Conservation (phyloP, 2,888 invertebrate species). For the Apodemia mormo region DNA sequence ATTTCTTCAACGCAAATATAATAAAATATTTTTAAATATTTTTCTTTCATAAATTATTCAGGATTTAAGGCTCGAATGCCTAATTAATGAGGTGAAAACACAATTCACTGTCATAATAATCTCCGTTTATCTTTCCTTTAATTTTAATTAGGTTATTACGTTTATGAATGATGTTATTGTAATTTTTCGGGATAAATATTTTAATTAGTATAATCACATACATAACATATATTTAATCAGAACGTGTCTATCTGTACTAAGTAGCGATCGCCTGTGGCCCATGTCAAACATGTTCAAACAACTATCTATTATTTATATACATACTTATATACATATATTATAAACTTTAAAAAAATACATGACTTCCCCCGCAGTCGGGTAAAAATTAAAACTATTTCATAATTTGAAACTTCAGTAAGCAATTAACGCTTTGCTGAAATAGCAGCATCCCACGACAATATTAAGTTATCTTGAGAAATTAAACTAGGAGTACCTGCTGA, state of each 20-base stretch:
- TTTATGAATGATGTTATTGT: too few relatives aligned
- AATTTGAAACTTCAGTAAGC: slow-evolving; percentile 14
- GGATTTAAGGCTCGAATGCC: neutral
- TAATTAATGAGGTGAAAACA: slow-evolving; percentile 2
- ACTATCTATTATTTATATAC: too few relatives aligned
- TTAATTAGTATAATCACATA: too few relatives aligned
- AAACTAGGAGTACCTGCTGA: slow-evolving; percentile 26
- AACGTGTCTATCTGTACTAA: too few relatives aligned
- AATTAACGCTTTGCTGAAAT: slow-evolving; percentile 1
- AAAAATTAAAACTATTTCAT: neutral
- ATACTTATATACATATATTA: too few relatives aligned
- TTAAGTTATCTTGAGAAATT: slow-evolving; percentile 34
- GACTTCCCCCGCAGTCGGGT: neutral
- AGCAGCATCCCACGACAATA: slow-evolving; percentile 18
- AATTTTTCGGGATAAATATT: too few relatives aligned
- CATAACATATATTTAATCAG: too few relatives aligned
- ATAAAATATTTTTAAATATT: neutral
- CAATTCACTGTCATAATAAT: neutral
- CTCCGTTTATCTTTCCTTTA: neutral
- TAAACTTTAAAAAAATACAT: too few relatives aligned
- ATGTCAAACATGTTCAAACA: too few relatives aligned
- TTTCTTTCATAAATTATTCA: slow-evolving; percentile 1
- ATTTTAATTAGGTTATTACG: neutral
- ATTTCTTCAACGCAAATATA: neutral
- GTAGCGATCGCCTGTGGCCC: too few relatives aligned